Conservation (phyloP, 2,888 invertebrate genomes). For the Lasioglossum oenotherae region DNA sequence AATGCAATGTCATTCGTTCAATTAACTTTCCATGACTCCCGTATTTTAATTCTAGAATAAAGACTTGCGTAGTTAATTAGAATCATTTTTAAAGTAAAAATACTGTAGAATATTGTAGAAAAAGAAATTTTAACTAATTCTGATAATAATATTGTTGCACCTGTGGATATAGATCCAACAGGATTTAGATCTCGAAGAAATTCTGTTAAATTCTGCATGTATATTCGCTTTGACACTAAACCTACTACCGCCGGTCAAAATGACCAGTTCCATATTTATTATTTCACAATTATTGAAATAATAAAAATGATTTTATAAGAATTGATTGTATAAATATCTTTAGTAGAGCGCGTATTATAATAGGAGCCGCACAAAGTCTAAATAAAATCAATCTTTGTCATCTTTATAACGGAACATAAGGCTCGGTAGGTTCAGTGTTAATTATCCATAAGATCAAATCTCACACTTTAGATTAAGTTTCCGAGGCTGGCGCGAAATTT, state of each 20-base stretch:
- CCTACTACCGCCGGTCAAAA: too few relatives aligned
- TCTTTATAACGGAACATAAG: too few relatives aligned
- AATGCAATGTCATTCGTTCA: too few relatives aligned
- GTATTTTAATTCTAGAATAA: too few relatives aligned
- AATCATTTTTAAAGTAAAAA: neutral
- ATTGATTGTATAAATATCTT: too few relatives aligned
- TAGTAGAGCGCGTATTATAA: too few relatives aligned
- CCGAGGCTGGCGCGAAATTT: neutral
- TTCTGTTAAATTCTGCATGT: neutral
- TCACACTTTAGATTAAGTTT: neutral
- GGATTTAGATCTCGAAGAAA: neutral
- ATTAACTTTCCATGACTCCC: too few relatives aligned
- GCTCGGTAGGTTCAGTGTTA: neutral
- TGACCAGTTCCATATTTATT: too few relatives aligned
- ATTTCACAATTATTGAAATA: too few relatives aligned
- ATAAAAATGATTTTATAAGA: too few relatives aligned
- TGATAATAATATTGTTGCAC: neutral
- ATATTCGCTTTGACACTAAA: neutral
- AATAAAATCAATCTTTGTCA: too few relatives aligned
- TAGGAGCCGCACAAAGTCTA: too few relatives aligned
- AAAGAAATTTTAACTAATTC: neutral
- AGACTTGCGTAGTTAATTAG: neutral
- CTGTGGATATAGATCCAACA: neutral
- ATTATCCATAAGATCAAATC: neutral
- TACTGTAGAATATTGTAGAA: neutral